Conservation (phyloP, 2,888 invertebrate species). For the Andrena flavipes region DNA sequence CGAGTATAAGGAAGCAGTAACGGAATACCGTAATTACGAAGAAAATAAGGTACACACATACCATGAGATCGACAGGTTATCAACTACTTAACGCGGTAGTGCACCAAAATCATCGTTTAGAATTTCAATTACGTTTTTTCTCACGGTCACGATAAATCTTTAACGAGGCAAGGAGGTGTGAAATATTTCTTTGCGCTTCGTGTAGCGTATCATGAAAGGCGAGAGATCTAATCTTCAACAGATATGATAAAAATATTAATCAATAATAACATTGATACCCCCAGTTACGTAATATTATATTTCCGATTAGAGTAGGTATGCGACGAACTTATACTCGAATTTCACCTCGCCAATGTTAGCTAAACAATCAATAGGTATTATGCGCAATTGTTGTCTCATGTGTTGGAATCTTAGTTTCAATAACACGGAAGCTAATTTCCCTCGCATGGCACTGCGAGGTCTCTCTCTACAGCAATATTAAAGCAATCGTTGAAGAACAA, state of each 20-base stretch:
- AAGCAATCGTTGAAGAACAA: too few relatives aligned
- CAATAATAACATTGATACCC: background rate
- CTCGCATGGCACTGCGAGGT: too few relatives aligned
- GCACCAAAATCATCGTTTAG: slow-evolving; percentile 21
- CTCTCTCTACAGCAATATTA: too few relatives aligned
- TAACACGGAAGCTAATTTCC: too few relatives aligned
- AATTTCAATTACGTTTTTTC: slow-evolving; percentile 51
- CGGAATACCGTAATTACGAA: slow-evolving; percentile 20
- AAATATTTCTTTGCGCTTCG: background rate
- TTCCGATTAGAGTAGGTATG: background rate
- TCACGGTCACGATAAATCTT: background rate
- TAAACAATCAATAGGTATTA: too few relatives aligned
- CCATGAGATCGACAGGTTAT: slow-evolving; percentile 19
- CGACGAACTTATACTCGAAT: background rate
- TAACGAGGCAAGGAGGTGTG: background rate
- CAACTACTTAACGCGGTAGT: background rate
- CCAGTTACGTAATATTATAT: background rate
- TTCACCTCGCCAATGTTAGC: background rate
- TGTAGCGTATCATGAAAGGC: background rate
- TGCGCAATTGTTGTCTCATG: too few relatives aligned
- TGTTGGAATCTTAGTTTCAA: background rate
- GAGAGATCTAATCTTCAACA: background rate
- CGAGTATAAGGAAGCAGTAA: slow-evolving; percentile 16
- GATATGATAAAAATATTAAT: background rate
- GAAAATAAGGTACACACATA: slow-evolving; percentile 11